Conservation (phyloP, 1,140 invertebrate species). For the Eulimnadia texana region DNA sequence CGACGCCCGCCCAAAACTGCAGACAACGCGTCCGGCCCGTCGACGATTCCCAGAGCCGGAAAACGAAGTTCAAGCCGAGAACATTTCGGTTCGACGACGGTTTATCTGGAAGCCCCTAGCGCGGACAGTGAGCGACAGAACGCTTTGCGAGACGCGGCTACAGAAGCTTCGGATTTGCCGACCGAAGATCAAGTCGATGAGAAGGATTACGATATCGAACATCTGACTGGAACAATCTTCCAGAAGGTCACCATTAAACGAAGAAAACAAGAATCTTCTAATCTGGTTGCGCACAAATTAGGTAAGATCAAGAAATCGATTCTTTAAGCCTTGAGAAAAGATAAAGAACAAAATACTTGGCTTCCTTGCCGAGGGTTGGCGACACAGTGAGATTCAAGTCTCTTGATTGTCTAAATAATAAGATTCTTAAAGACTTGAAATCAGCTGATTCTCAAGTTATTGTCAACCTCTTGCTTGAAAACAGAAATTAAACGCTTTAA, state of each 20-base stretch:
- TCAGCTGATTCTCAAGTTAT: too few relatives aligned
- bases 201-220: conserved; percentile 29
- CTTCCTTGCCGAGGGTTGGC: too few relatives aligned
- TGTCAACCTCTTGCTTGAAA: too few relatives aligned
- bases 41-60: conserved; percentile 2
- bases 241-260: conserved; percentile 34
- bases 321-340: not conserved
- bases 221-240: conserved; percentile 32
- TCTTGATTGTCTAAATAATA: too few relatives aligned
- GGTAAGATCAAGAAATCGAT: not conserved
- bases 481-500: too few relatives aligned
- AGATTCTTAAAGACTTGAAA: too few relatives aligned
- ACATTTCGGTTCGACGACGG: conserved; percentile 1
- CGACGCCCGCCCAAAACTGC: not conserved
- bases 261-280: conserved; percentile 17
- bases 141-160: not conserved
- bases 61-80: not conserved
- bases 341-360: conserved; percentile 11
- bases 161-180: not conserved
- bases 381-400: too few relatives aligned
- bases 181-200: conserved; percentile 6
- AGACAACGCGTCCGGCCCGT: not conserved
- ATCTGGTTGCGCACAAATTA: not conserved
- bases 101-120: not conserved
- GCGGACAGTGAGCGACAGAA: not conserved